Percentiles rank a stretch among this genome's conserved stretches.
Evolutionary conservation across 2,888 invertebrate species (phyloP).

Genomic region (Tridacna gigas): DNA sequence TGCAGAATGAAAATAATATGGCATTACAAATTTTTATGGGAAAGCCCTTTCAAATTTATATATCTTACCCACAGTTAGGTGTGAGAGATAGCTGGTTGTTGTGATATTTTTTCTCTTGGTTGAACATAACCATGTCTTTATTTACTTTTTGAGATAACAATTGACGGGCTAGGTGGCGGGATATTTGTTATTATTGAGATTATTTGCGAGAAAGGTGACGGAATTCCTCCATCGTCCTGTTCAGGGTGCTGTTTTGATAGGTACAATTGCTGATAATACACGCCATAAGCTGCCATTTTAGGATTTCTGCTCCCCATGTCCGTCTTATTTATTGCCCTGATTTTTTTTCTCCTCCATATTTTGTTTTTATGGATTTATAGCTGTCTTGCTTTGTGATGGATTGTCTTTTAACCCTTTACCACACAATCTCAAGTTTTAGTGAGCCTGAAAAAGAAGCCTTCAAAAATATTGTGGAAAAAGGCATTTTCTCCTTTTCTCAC

Average conservation of each 20-base stretch:
- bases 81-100: constrained; percentile 17
- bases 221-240: constrained; percentile 44
- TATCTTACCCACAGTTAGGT: background rate
- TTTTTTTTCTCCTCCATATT: background rate
- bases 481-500: background rate
- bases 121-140: constrained; percentile 18
- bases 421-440: background rate
- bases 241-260: constrained; percentile 49
- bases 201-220: constrained; percentile 43
- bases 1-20: too few relatives aligned
- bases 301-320: background rate
- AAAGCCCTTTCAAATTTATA: too few relatives aligned
- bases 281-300: constrained; percentile 25
- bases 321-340: constrained; percentile 20
- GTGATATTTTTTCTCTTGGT: constrained; percentile 7
- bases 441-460: background rate
- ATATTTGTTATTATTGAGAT: constrained; percentile 51
- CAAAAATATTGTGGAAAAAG: background rate
- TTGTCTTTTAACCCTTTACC: background rate
- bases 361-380: background rate
- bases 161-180: constrained; percentile 22
- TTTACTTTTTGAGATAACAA: constrained; percentile 29
- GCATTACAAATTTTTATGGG: too few relatives aligned
- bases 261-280: constrained; percentile 46
- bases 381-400: background rate